Percentiles rank a stretch among this genome's conserved stretches.
phyloP scores from a whole-genome alignment of 1,140 invertebrate genomes.

The Calosoma granatense region DNA sequence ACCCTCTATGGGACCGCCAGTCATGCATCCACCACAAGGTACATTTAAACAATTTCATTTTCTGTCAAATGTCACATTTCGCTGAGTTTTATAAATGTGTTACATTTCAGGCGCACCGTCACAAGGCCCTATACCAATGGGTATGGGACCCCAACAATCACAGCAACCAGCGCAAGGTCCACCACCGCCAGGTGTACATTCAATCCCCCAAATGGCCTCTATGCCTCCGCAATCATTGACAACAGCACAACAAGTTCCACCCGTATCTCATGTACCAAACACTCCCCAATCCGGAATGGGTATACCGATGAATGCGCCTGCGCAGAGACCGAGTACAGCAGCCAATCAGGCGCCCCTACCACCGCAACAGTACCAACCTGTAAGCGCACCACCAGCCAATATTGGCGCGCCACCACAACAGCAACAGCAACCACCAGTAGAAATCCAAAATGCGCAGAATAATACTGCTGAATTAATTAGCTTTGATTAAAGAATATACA shows the following conservation, averaged over 20 bases:
- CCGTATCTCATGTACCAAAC: not conserved
- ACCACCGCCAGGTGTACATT: constrained; percentile 26
- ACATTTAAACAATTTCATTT: too few relatives aligned
- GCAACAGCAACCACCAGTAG: constrained; percentile 28
- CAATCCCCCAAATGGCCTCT: constrained; percentile 24
- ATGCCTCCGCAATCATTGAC: constrained; percentile 10
- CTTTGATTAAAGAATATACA: constrained; percentile 60
- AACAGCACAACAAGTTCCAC: constrained; percentile 7
- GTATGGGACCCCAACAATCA: constrained; percentile 14
- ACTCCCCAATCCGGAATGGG: not conserved
- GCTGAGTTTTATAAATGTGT: not conserved
- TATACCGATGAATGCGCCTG: not conserved
- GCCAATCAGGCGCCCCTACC: constrained; percentile 24
- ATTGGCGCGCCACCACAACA: constrained; percentile 28
- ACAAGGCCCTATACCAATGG: constrained; percentile 18
- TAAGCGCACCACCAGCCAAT: constrained; percentile 19
- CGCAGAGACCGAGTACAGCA: constrained; percentile 10
- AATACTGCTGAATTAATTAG: constrained; percentile 58
- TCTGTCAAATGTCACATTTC: constrained; percentile 15
- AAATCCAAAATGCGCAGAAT: constrained; percentile 26
- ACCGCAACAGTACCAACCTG: constrained; percentile 24
- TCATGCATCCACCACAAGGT: constrained; percentile 15
- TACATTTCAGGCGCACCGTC: constrained; percentile 9
- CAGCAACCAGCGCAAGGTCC: constrained; percentile 21
- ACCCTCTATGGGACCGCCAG: not conserved